These are phyloP conservation scores for Hololepta plana DNA, from an alignment of 2,888 invertebrate genomes.

Conservation along the genomic window DNA sequence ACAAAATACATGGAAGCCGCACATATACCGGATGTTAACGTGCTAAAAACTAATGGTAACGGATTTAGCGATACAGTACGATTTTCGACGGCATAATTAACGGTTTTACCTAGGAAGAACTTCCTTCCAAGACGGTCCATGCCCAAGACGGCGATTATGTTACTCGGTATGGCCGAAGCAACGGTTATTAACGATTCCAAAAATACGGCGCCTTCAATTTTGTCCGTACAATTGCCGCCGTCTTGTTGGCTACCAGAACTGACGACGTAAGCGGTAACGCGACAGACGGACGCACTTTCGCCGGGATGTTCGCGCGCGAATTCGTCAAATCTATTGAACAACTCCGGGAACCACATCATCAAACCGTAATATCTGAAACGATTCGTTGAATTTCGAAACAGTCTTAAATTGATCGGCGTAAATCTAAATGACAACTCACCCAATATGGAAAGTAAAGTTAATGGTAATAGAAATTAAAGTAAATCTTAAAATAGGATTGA, in stretches of 20 bases:
- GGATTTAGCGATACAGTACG: no score
- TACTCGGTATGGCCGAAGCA: slow-evolving; percentile 71
- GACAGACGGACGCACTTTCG: slow-evolving; percentile 49
- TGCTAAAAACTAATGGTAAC: slow-evolving; percentile 72
- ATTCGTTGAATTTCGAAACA: no score
- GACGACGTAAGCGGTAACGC: slow-evolving; percentile 61
- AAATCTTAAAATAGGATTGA: slow-evolving; percentile 65
- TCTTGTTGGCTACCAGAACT: slow-evolving; percentile 40
- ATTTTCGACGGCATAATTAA: no score
- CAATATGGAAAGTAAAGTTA: slow-evolving; percentile 87
- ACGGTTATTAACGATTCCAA: slow-evolving; percentile 75
- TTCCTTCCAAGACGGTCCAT: slow-evolving; percentile 79
- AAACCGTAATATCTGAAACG: slow-evolving; percentile 86
- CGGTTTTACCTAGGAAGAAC: slow-evolving; percentile 50
- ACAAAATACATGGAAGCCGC: slow-evolving; percentile 75
- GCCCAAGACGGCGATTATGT: slow-evolving; percentile 58
- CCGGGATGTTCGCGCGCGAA: slow-evolving; percentile 50
- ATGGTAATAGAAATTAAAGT: slow-evolving; percentile 73
- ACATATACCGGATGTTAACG: slow-evolving; percentile 66
- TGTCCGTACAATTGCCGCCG: slow-evolving; percentile 41
- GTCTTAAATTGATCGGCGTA: no score
- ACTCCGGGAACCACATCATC: slow-evolving; percentile 95
- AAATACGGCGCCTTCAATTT: slow-evolving; percentile 63
- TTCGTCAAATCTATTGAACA: slow-evolving; percentile 80
- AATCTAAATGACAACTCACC: slow-evolving; percentile 37